Evolutionary conservation across 2,113 vertebrate species (phyloP), one percentile per base, ranked within the genome.

Genomic region (Lepisosteus oculatus): DNA sequence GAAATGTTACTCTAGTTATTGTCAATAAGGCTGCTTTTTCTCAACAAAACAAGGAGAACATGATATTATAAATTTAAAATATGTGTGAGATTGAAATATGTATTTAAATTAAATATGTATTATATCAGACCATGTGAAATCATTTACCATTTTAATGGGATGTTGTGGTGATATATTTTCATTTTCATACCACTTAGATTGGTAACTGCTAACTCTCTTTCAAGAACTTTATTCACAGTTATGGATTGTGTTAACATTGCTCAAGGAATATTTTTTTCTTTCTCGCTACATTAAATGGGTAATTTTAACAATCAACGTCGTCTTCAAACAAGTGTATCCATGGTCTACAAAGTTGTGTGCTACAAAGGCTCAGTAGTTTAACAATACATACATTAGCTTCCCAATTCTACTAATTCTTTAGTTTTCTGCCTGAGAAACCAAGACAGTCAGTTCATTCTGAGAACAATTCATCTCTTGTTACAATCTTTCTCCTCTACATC

Each of bases 401-500:
- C 69, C 62, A 13, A 64, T 70, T 73, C 56, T 61, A 41, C 15
- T 70, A 57, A 73, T 66, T 61, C 55, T 68, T 63, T 17, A 68
- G 43, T 9, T 76, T 73, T 74, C 68, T 72, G 71, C 66, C 65
- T 72, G 68, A 68, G 56, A 69, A 74, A 69, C 56, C 66, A 63
- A 74, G 72, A 61, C 65, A 74, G 66, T 15, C 65, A 17, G 64
- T 75, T 70, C 56, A 56, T 68, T 75, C 62, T 44, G 63, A 76
- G 86, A 86, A 73, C 85, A 76, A 80, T 87, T 84, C 73, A 79
- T 84, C 80, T 86, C 72, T 0, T 69, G 56, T 80, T 55, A 68
- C 69, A 69, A 3, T 71, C 66, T 76, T 61, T 76, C 73, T 67
- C 59, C 69, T 17, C 72, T 83, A 87, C 81, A 79, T 81, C 71